Evolutionary conservation across 2,797 vertebrate genomes (phyloP).

Genomic region (Enteromius unitaeniatus): DNA sequence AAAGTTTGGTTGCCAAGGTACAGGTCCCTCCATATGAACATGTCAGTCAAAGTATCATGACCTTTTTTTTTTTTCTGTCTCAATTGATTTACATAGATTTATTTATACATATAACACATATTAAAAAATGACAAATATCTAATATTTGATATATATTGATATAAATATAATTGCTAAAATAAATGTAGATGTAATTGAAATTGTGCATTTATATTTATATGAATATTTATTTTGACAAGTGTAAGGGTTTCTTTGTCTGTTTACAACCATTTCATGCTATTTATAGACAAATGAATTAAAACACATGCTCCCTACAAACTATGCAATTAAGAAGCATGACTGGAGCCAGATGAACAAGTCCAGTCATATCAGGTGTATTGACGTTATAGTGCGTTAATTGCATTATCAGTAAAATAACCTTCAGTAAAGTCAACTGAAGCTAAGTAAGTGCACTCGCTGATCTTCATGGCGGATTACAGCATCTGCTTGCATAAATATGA

Average conservation of each 20-base stretch:
- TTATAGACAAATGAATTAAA: conserved; percentile 59
- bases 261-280: conserved; percentile 64
- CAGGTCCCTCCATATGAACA: conserved; percentile 85
- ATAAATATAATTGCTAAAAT: not conserved
- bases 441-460: conserved; percentile 53
- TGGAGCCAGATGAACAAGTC: not conserved
- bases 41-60: conserved; percentile 78
- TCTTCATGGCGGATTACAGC: conserved; percentile 62
- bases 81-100: not conserved
- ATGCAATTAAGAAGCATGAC: not conserved
- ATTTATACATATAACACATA: not conserved
- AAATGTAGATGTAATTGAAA: not conserved
- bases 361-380: not conserved
- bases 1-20: conserved; percentile 81
- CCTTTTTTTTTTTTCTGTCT: conserved; percentile 31
- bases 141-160: not conserved
- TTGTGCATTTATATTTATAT: conserved; percentile 42
- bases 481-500: conserved; percentile 75
- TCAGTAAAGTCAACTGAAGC: not conserved
- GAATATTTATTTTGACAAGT: conserved; percentile 41
- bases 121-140: not conserved
- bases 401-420: not conserved
- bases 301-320: conserved; percentile 29
- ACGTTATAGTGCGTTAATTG: not conserved
- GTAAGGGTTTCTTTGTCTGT: conserved; percentile 61